phyloP scores from a whole-genome alignment of 2,113 vertebrate species.

The Paralichthys olivaceus region DNA sequence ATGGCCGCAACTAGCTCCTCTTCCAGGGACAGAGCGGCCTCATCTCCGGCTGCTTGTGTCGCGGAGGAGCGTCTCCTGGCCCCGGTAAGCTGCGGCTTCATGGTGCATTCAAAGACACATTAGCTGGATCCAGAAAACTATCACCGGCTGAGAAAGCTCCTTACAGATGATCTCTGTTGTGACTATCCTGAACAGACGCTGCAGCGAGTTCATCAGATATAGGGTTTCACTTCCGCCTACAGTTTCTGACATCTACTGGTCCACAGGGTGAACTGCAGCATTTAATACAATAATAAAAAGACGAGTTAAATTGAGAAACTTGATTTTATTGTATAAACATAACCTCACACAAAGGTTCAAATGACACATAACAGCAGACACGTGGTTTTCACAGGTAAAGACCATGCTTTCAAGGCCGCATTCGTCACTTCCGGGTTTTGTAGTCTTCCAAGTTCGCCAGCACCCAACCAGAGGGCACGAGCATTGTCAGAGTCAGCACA shows the following conservation, averaged over 20 bases:
- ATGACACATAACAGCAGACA: neutral
- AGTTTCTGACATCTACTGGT: conserved; percentile 34
- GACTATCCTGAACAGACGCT: neutral
- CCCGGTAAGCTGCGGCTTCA: conserved; percentile 41
- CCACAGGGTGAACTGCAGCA: neutral
- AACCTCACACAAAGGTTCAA: neutral
- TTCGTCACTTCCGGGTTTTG: conserved; percentile 36
- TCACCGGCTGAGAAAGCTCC: neutral
- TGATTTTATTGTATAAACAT: conserved; percentile 19
- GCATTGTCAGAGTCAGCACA: conserved; percentile 21
- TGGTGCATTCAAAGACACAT: conserved; percentile 17
- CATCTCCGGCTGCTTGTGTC: neutral
- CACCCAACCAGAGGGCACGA: conserved; percentile 70
- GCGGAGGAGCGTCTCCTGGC: fast-evolving
- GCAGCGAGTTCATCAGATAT: neutral
- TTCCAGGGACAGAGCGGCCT: conserved; percentile 58
- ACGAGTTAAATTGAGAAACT: neutral
- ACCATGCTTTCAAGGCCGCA: neutral
- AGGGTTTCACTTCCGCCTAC: conserved; percentile 48
- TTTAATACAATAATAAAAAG: neutral
- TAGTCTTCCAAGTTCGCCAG: conserved; percentile 53
- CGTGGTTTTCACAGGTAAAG: neutral
- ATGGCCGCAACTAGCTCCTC: conserved; percentile 77
- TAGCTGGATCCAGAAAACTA: fast-evolving
- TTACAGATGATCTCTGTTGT: neutral